These are phyloP conservation scores for Novumbra hubbsi DNA, from an alignment of 2,797 vertebrate genomes.

Conservation along the genomic window DNA sequence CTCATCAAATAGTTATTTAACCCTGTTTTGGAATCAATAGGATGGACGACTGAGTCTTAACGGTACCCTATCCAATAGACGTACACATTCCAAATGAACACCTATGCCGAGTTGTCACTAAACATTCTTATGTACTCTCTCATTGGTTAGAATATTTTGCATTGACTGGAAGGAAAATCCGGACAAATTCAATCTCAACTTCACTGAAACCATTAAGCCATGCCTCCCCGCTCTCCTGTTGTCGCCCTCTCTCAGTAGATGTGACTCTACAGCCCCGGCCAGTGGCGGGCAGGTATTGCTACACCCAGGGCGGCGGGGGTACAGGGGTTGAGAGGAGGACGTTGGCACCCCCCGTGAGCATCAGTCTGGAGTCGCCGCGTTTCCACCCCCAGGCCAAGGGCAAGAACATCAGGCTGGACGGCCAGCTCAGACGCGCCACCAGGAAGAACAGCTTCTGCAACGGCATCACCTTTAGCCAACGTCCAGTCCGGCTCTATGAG, in stretches of 20 bases:
- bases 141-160: too few relatives aligned
- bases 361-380: slow-evolving; percentile 82
- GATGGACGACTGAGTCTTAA: not conserved
- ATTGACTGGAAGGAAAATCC: too few relatives aligned
- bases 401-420: slow-evolving; percentile 93
- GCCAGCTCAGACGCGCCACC: slow-evolving; percentile 88
- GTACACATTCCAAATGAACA: too few relatives aligned
- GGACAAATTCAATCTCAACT: not conserved
- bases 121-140: too few relatives aligned
- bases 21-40: not conserved
- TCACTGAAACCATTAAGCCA: not conserved
- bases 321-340: slow-evolving; percentile 81
- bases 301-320: slow-evolving; percentile 79
- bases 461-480: slow-evolving; percentile 94
- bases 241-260: slow-evolving; percentile 69
- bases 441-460: slow-evolving; percentile 98
- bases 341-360: slow-evolving; percentile 65
- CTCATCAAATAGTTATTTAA: not conserved
- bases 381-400: slow-evolving; percentile 96
- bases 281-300: slow-evolving; percentile 85
- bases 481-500: slow-evolving; percentile 93
- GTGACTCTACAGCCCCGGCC: slow-evolving; percentile 84
- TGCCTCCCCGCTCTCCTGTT: not conserved
- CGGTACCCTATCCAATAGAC: too few relatives aligned
- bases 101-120: too few relatives aligned